phyloP scores from a whole-genome alignment of 2,113 vertebrate genomes.

The Ploceus nigricollis region DNA sequence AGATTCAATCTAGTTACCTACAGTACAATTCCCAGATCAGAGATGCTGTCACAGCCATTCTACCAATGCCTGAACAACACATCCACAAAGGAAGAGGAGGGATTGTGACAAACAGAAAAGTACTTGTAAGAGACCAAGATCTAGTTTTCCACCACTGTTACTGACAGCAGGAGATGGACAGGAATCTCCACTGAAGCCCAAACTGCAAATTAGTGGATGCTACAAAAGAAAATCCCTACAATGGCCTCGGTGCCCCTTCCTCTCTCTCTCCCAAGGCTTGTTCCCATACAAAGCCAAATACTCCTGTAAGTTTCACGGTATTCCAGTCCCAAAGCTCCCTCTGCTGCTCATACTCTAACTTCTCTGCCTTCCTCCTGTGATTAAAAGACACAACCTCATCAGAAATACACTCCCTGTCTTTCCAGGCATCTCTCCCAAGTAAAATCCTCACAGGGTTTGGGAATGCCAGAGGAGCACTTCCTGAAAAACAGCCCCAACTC shows the following conservation, averaged over 20 bases:
- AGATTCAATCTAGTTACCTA: neutral
- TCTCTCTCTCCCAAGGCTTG: neutral
- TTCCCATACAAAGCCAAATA: neutral
- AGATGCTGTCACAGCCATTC: neutral
- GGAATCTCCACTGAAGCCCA: neutral
- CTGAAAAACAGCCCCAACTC: neutral
- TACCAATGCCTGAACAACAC: neutral
- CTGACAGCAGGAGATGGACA: neutral
- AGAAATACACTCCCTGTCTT: neutral
- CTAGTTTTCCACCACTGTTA: neutral
- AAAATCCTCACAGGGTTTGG: neutral
- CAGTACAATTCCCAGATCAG: neutral
- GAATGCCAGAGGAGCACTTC: neutral
- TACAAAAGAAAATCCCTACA: neutral
- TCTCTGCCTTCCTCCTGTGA: neutral
- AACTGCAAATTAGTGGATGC: neutral
- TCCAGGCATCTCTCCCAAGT: neutral
- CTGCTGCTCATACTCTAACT: constrained; percentile 22
- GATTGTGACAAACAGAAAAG: neutral
- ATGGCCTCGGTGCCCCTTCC: neutral
- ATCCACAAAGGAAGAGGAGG: neutral
- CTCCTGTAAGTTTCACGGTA: neutral
- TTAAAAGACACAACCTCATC: neutral
- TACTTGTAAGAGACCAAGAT: neutral
- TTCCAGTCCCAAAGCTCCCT: constrained; percentile 49